Percentiles rank a stretch among this genome's conserved stretches.
Conservation (phyloP, 2,113 vertebrate species). For the Chrysemys picta region DNA sequence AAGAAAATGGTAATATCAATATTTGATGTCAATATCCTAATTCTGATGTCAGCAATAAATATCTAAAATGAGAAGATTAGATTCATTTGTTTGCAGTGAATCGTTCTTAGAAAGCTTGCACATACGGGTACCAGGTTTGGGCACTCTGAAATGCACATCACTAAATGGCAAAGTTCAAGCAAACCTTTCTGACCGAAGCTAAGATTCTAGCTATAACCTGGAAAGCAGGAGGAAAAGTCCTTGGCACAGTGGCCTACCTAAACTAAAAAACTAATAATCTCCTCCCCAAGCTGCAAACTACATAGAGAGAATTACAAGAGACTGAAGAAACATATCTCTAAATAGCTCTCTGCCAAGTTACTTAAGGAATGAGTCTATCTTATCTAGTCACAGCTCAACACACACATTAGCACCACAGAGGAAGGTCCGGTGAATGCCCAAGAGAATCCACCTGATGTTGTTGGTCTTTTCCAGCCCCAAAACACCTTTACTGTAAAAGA, state of each 20-base stretch:
- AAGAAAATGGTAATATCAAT: background rate
- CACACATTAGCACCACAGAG: background rate
- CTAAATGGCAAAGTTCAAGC: background rate
- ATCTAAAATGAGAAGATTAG: background rate
- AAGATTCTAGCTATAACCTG: background rate
- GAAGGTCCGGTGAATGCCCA: background rate
- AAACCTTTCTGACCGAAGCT: background rate
- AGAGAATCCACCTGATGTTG: background rate
- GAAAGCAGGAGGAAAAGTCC: background rate
- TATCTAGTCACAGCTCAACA: background rate
- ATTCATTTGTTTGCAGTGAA: background rate
- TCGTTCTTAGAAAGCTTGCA: fast-evolving
- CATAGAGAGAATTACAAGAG: background rate
- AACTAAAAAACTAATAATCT: background rate
- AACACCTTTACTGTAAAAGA: background rate
- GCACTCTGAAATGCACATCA: background rate
- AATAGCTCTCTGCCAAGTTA: background rate
- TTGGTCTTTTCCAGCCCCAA: background rate
- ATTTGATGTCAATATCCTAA: background rate
- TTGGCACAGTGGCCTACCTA: background rate
- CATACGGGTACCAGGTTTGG: background rate
- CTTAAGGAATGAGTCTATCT: background rate
- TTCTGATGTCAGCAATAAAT: background rate
- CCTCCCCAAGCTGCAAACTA: background rate
- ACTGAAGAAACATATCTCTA: background rate